These are phyloP conservation scores for Argynnis bischoffii DNA, from an alignment of 2,888 invertebrate genomes.

Conservation along the genomic window DNA sequence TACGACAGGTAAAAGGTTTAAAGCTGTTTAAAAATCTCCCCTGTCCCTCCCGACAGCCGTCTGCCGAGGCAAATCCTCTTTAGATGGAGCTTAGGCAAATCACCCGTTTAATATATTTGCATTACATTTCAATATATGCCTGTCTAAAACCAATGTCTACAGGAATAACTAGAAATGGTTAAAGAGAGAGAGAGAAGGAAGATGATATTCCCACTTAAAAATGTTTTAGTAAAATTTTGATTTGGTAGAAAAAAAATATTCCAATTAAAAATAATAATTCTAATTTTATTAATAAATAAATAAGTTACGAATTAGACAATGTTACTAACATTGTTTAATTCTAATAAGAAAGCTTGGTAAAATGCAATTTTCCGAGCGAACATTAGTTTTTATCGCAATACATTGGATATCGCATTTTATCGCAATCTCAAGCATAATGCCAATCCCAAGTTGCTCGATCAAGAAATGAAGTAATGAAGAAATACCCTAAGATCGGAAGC, in stretches of 20 bases:
- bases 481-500: no score
- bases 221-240: not conserved
- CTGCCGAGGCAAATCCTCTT: slow-evolving; percentile 26
- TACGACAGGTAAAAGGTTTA: slow-evolving; percentile 15
- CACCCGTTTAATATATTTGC: slow-evolving; percentile 33
- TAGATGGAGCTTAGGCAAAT: slow-evolving; percentile 31
- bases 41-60: not conserved
- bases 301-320: no score
- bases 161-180: slow-evolving; percentile 11
- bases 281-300: no score
- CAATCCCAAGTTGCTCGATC: not conserved
- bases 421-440: not conserved
- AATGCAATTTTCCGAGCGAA: not conserved
- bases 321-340: no score
- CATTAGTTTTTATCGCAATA: not conserved
- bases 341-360: not conserved
- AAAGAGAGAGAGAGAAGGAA: not conserved
- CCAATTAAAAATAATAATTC: no score
- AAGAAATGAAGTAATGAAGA: not conserved
- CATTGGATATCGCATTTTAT: no score
- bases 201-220: not conserved
- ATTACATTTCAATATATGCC: slow-evolving; percentile 29
- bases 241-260: no score
- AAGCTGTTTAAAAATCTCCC: slow-evolving; percentile 3
- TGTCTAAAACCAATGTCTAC: slow-evolving; percentile 11